A percentile compares a stretch with the other conserved stretches of the same genome.
Evolutionary conservation across 2,797 vertebrate species (phyloP).

Genomic region (Microtus californicus): DNA sequence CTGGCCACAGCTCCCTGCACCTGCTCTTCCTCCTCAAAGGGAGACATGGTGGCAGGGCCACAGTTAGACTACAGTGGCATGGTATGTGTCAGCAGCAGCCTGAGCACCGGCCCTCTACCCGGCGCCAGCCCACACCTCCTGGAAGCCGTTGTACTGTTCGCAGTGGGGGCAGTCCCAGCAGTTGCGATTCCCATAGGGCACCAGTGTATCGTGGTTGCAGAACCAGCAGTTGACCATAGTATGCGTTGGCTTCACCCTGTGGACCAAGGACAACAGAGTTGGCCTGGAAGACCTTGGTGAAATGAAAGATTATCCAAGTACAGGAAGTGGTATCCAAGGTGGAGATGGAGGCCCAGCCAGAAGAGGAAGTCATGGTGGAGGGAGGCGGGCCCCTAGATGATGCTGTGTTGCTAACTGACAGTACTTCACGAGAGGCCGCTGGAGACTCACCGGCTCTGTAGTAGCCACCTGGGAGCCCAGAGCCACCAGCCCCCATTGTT

Average conservation of each 20-base stretch:
- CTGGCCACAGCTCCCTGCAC: neutral
- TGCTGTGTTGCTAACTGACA: no score
- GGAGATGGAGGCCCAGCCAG: accelerated
- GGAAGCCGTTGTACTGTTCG: constrained; percentile 99
- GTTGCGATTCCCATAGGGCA: constrained; percentile 98
- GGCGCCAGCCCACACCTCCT: constrained; percentile 85
- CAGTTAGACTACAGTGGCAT: accelerated
- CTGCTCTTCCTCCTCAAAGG: neutral
- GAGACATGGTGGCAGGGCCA: neutral
- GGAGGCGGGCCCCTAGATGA: neutral
- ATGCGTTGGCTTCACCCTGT: constrained; percentile 94
- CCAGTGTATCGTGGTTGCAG: constrained; percentile 94
- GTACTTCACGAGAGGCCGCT: neutral
- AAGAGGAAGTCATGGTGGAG: neutral
- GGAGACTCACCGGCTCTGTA: neutral
- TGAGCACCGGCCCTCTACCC: no score
- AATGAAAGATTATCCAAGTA: accelerated
- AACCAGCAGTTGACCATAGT: constrained; percentile 98
- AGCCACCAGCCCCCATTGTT: neutral
- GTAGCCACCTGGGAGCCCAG: neutral
- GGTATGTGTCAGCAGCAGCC: neutral
- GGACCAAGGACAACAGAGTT: neutral
- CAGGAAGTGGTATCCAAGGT: accelerated
- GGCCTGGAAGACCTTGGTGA: accelerated
- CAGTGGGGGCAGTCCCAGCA: constrained; percentile 99